A percentile compares a stretch with the other conserved stretches of the same genome.
phyloP scores from a whole-genome alignment of 2,888 invertebrate genomes.

The Chaetoderma sp. region DNA sequence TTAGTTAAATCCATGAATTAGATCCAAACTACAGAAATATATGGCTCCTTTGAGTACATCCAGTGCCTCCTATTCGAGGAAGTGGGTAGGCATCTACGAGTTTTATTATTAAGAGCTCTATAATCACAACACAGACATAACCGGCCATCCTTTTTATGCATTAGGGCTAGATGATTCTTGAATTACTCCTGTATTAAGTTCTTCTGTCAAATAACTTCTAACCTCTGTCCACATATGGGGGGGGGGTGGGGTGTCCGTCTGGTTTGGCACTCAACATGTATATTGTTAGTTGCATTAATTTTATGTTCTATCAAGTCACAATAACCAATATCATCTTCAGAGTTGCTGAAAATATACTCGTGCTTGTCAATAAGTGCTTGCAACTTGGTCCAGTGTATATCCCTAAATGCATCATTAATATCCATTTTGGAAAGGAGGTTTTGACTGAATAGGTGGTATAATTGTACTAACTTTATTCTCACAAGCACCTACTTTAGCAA shows the following conservation, averaged over 20 bases:
- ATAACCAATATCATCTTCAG: too few species aligned
- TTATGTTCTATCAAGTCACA: too few species aligned
- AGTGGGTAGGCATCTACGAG: constrained; percentile 43
- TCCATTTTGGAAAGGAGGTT: background rate
- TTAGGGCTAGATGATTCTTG: background rate
- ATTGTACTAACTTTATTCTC: too few species aligned
- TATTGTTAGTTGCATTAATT: background rate
- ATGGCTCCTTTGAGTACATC: constrained; percentile 30
- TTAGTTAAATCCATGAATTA: constrained; percentile 41
- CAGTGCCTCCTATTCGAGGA: constrained; percentile 41
- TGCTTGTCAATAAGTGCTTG: background rate
- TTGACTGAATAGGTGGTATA: background rate
- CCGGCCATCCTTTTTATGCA: constrained; percentile 1
- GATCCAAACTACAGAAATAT: constrained; percentile 38
- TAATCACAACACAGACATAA: constrained; percentile 43
- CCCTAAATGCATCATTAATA: background rate
- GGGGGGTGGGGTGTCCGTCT: background rate
- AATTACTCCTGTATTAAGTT: background rate
- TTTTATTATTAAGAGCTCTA: constrained; percentile 37
- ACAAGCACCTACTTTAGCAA: background rate
- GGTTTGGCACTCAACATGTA: too few species aligned
- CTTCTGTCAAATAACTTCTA: background rate
- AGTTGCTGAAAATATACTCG: too few species aligned
- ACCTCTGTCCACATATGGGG: background rate
- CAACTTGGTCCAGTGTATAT: background rate